Evolutionary conservation across 1,140 invertebrate genomes (phyloP).

Genomic region (Drosophila bocki): DNA sequence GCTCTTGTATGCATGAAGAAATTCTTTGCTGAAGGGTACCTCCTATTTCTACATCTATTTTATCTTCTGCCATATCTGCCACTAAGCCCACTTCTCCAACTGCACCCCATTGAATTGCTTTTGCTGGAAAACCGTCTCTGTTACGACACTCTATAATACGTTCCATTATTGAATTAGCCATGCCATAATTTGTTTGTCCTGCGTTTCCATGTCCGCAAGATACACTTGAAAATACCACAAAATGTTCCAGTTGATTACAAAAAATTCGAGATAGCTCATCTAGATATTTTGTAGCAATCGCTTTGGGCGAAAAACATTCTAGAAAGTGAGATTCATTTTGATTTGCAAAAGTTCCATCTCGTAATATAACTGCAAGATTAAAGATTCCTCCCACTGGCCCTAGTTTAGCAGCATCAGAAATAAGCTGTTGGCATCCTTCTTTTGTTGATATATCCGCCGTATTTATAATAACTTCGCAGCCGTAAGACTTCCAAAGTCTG

Average conservation of each 20-base stretch:
- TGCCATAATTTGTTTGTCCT: slow-evolving; percentile 95
- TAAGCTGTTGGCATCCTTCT: slow-evolving; percentile 87
- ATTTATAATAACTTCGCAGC: slow-evolving; percentile 88
- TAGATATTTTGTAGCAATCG: slow-evolving; percentile 87
- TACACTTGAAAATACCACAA: slow-evolving; percentile 94
- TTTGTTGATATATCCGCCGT: slow-evolving; percentile 88
- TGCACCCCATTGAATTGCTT: slow-evolving; percentile 91
- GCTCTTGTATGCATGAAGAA: slow-evolving; percentile 89
- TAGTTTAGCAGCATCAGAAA: slow-evolving; percentile 87
- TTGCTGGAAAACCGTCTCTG: slow-evolving; percentile 87
- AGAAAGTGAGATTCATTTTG: slow-evolving; percentile 87
- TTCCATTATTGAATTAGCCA: slow-evolving; percentile 91
- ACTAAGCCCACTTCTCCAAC: slow-evolving; percentile 90
- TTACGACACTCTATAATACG: slow-evolving; percentile 88
- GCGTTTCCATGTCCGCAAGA: slow-evolving; percentile 95
- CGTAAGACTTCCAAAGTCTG: slow-evolving; percentile 88
- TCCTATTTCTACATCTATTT: slow-evolving; percentile 90
- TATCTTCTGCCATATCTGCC: slow-evolving; percentile 93
- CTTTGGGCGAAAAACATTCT: slow-evolving; percentile 87
- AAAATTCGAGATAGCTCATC: slow-evolving; percentile 87
- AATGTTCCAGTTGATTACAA: slow-evolving; percentile 88
- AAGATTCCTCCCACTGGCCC: slow-evolving; percentile 92
- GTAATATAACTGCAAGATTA: slow-evolving; percentile 91
- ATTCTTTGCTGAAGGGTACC: slow-evolving; percentile 95
- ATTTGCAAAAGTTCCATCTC: slow-evolving; percentile 88